Percentiles rank a stretch among this genome's conserved stretches.
phyloP scores from a whole-genome alignment of 2,888 invertebrate species.

The Limnephilus auricula region DNA sequence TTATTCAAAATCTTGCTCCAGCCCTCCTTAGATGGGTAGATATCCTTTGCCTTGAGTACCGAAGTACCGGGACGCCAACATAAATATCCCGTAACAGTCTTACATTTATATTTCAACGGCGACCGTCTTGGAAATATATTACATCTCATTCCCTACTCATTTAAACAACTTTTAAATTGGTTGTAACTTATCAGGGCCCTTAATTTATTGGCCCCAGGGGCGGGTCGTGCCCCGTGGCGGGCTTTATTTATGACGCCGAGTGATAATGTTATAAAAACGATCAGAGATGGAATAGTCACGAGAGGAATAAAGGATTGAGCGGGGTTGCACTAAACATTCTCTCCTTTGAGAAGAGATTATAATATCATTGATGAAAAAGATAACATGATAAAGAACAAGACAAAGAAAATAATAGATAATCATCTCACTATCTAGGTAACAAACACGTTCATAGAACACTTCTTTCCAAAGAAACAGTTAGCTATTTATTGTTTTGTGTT shows the following conservation, averaged over 20 bases:
- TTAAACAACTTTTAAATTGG: slow-evolving; percentile 67
- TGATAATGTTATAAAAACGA: slow-evolving; percentile 42
- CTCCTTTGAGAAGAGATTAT: neutral
- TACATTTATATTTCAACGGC: slow-evolving; percentile 65
- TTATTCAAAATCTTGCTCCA: neutral
- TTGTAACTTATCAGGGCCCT: slow-evolving; percentile 65
- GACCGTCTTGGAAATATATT: slow-evolving; percentile 56
- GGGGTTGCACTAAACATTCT: neutral
- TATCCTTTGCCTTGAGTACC: neutral
- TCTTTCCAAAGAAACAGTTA: no score
- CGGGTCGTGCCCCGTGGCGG: slow-evolving; percentile 47
- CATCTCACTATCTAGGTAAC: no score
- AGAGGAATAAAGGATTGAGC: neutral
- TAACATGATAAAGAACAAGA: no score
- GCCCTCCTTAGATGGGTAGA: neutral
- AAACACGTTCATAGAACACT: no score
- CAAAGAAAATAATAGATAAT: no score
- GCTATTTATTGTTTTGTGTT: no score
- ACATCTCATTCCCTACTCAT: slow-evolving; percentile 65
- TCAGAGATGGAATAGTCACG: slow-evolving; percentile 35
- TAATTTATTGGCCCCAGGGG: slow-evolving; percentile 58
- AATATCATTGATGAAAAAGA: no score
- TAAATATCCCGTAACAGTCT: slow-evolving; percentile 63
- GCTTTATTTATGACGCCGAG: slow-evolving; percentile 33
- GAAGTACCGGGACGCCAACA: slow-evolving; percentile 51